Evolutionary conservation across 2,888 invertebrate genomes (phyloP), one percentile per base, ranked within the genome.

Genomic region (Proisotoma minuta): DNA sequence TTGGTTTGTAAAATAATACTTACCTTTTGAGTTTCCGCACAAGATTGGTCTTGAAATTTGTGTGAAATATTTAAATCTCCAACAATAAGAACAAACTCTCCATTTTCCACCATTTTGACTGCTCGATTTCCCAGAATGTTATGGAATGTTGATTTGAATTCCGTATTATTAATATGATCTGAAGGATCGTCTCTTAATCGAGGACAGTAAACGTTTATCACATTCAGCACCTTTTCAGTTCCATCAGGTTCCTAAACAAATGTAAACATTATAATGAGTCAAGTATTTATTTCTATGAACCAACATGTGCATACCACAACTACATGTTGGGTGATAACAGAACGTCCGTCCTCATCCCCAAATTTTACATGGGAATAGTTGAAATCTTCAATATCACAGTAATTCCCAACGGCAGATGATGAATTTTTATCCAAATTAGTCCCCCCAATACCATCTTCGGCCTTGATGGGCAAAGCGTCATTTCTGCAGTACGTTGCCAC

Each of bases 181-280:
- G 50, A 52, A 2, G 65, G 62, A 22, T 68, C 69, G 48, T 60
- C 47, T n/a, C 68, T 48, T n/a, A 63, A 57, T 22, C 69, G 53
- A 20, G 71, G 71, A 18, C 67, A 71, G 49, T 71, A 71, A 1
- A 71, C 65, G 48, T 71, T 71, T 8, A 71, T 63, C 8, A 68
- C 39, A 12, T 61, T 62, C n/a, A 70, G 28, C 22, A 47, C 29
- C 24, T 47, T 29, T n/a, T 57, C n/a, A 1, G 26, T 48, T 15
- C 66, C 66, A 58, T 59, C 56, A 0, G 68, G 68, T 1, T 59
- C 4, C 70, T 70, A 23, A n/a, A 29, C 15, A 39, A 22, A 29
- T 48, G 53, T 24, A 24, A 5, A 40, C 28, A 39, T 48, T 26
- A 29, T 15, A 34, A 2, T 34, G 48, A 54, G 20, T 52, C 18